Conservation (phyloP, 1,140 invertebrate species). For the Tetragonula clypearis region DNA sequence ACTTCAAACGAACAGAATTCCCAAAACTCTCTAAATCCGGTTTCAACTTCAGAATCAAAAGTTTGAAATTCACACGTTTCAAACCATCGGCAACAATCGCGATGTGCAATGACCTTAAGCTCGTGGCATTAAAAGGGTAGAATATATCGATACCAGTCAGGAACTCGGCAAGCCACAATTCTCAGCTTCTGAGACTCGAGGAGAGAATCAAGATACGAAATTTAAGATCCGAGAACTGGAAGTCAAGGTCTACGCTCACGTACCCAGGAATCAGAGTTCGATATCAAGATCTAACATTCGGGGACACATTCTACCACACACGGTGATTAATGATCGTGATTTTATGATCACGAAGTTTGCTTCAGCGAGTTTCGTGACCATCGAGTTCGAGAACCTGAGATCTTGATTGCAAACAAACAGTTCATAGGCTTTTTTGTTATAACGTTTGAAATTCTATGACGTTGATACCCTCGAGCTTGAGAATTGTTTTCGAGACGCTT, state of each 20-base stretch:
- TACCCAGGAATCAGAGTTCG: not conserved
- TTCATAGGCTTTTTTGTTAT: too few species aligned
- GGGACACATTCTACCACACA: not conserved
- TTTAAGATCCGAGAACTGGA: not conserved
- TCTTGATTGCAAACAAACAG: not conserved
- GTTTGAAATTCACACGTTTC: not conserved
- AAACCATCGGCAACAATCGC: not conserved
- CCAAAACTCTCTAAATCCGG: not conserved
- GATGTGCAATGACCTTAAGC: not conserved
- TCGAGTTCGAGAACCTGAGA: not conserved
- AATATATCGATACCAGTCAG: not conserved
- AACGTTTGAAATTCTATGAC: not conserved
- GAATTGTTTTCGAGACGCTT: not conserved
- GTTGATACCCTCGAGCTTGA: not conserved
- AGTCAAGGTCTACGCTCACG: not conserved
- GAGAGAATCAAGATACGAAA: not conserved
- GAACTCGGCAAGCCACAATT: not conserved
- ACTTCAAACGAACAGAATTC: too few species aligned
- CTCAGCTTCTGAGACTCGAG: not conserved
- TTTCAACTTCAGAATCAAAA: not conserved
- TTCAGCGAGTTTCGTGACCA: not conserved
- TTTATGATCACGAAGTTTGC: not conserved
- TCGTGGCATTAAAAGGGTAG: not conserved
- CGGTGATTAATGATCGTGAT: not conserved
- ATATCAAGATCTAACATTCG: not conserved